These are phyloP conservation scores for Eurystomus gularis DNA, from an alignment of 2,113 vertebrate species.

Conservation along the genomic window DNA sequence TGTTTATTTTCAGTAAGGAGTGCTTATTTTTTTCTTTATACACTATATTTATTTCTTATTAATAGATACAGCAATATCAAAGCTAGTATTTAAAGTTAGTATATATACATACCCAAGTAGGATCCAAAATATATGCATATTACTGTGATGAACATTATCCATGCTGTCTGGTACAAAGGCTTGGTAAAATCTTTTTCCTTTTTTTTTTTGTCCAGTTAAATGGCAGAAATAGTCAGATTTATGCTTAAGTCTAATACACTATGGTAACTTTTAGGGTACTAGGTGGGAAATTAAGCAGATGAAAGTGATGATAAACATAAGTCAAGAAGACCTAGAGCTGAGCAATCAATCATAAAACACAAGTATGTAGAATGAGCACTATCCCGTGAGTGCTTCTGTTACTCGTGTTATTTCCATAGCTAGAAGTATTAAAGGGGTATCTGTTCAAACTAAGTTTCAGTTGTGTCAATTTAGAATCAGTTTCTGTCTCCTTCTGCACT, in stretches of 20 bases:
- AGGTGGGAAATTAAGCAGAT: constrained; percentile 82
- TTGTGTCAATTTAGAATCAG: neutral
- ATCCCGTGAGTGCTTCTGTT: neutral
- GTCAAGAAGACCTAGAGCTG: neutral
- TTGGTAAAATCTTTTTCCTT: neutral
- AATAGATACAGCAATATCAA: neutral
- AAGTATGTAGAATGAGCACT: neutral
- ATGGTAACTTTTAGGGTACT: constrained; percentile 78
- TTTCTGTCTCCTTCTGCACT: neutral
- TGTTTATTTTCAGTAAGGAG: neutral
- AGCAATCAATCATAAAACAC: neutral
- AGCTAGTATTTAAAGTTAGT: neutral
- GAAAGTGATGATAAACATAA: constrained; percentile 83
- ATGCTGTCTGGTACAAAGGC: neutral
- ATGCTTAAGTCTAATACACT: constrained; percentile 81
- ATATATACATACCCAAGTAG: neutral
- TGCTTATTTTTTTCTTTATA: neutral
- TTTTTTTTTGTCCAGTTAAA: neutral
- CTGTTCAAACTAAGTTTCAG: neutral
- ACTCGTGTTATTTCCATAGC: neutral
- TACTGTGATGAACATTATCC: neutral
- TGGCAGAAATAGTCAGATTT: constrained; percentile 78
- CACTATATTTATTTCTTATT: neutral
- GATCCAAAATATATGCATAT: neutral
- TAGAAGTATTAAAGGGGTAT: neutral